Conservation (phyloP, 1,140 invertebrate genomes). For the Tetragonula clypearis region DNA sequence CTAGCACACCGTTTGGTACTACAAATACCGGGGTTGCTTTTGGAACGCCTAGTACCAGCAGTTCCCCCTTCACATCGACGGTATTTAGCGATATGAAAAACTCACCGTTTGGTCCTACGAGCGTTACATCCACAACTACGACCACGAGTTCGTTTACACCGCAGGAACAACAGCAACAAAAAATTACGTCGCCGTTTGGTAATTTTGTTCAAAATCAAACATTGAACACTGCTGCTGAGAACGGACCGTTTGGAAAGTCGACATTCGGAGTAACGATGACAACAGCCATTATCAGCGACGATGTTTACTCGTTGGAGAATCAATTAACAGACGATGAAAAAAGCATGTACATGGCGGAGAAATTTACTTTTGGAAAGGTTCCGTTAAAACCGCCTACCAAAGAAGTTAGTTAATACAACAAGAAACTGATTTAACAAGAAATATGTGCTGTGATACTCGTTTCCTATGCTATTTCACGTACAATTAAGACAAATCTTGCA, state of each 20-base stretch:
- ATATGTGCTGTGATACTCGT: conserved; percentile 51
- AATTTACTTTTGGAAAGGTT: conserved; percentile 74
- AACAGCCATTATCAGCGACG: conserved; percentile 67
- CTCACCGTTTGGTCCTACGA: conserved; percentile 44
- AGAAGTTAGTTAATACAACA: conserved; percentile 71
- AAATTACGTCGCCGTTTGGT: conserved; percentile 58
- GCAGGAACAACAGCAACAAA: conserved; percentile 10
- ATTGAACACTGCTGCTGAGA: conserved; percentile 27
- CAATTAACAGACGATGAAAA: conserved; percentile 76
- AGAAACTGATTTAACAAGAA: neutral
- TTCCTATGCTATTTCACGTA: neutral
- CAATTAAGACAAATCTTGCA: conserved; percentile 3
- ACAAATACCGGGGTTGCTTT: conserved; percentile 21
- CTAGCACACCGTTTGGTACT: conserved; percentile 30
- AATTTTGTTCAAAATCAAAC: conserved; percentile 51
- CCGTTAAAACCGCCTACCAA: conserved; percentile 75
- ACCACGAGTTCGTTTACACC: conserved; percentile 61
- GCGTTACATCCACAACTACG: conserved; percentile 42
- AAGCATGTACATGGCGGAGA: conserved; percentile 65
- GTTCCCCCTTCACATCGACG: conserved; percentile 44
- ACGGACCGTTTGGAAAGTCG: conserved; percentile 62
- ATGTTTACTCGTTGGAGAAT: conserved; percentile 67
- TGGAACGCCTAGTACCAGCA: neutral
- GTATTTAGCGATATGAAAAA: conserved; percentile 36
- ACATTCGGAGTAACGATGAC: conserved; percentile 52